Percentiles rank a stretch among this genome's conserved stretches.
These are phyloP conservation scores for Coreoperca whiteheadi DNA, from an alignment of 2,113 vertebrate species.

Conservation along the genomic window DNA sequence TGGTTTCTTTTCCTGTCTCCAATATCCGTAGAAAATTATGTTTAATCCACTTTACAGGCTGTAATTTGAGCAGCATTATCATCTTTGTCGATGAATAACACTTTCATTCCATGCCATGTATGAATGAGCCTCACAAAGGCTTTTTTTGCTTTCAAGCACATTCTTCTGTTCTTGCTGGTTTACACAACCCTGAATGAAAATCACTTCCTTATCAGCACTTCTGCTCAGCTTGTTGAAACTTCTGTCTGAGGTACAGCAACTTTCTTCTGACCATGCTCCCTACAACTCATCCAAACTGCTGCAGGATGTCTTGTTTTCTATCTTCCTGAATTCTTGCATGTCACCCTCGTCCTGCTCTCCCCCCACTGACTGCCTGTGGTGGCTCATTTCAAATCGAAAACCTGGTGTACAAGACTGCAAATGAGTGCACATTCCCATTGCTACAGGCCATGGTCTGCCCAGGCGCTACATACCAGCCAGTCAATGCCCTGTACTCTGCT, in stretches of 20 bases:
- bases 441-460: slow-evolving; percentile 24
- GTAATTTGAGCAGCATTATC: slow-evolving; percentile 38
- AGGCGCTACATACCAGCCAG: slow-evolving; percentile 24
- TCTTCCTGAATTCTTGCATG: slow-evolving; percentile 42
- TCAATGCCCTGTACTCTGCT: slow-evolving; percentile 53
- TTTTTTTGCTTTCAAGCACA: slow-evolving; percentile 13
- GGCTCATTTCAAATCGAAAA: slow-evolving; percentile 59
- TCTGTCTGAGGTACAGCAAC: slow-evolving; percentile 21
- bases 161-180: slow-evolving; percentile 16
- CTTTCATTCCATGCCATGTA: slow-evolving; percentile 26
- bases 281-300: slow-evolving; percentile 36
- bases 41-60: slow-evolving; percentile 57
- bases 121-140: slow-evolving; percentile 6
- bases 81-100: slow-evolving; percentile 25
- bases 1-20: slow-evolving; percentile 29
- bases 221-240: slow-evolving; percentile 28
- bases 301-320: slow-evolving; percentile 43
- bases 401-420: slow-evolving; percentile 46
- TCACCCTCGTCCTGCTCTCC: slow-evolving; percentile 24
- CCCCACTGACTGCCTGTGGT: slow-evolving; percentile 46
- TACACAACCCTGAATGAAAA: slow-evolving; percentile 1
- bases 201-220: slow-evolving; percentile 14
- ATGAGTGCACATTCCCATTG: slow-evolving; percentile 48
- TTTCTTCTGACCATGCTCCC: slow-evolving; percentile 24
- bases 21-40: slow-evolving; percentile 31